phyloP scores from a whole-genome alignment of 2,888 invertebrate genomes.

The Folsomia manolachei region DNA sequence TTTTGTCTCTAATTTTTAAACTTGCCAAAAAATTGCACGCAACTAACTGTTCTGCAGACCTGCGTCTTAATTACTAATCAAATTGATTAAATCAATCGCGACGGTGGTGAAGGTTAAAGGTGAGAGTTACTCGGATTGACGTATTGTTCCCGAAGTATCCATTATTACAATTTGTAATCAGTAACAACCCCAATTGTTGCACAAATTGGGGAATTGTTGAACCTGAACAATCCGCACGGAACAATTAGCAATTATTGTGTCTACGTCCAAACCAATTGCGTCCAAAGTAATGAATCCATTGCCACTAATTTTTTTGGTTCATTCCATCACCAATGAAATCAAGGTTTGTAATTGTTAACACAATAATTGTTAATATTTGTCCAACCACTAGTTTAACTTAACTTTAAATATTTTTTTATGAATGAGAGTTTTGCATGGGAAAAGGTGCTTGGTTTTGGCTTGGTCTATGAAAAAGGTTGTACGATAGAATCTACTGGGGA shows the following conservation, averaged over 20 bases:
- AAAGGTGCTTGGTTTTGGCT: background rate
- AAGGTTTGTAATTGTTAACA: too few species aligned
- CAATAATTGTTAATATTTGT: too few species aligned
- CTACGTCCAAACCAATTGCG: background rate
- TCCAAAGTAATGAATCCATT: too few species aligned
- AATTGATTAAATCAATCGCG: too few species aligned
- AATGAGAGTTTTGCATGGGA: background rate
- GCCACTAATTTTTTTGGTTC: too few species aligned
- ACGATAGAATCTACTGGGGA: background rate
- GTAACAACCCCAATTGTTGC: background rate
- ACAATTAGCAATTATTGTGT: background rate
- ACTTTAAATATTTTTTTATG: background rate
- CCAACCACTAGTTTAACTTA: background rate
- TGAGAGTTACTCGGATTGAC: conserved; percentile 5
- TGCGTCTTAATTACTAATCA: too few species aligned
- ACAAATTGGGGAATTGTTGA: background rate
- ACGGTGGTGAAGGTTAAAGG: conserved; percentile 12
- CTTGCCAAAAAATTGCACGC: too few species aligned
- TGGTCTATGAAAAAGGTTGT: background rate
- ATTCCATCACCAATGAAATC: too few species aligned
- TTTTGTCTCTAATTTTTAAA: too few species aligned
- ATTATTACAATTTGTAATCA: background rate
- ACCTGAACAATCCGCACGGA: too few species aligned
- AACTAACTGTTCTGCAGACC: too few species aligned
- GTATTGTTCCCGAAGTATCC: background rate